Conservation (phyloP, 1,140 invertebrate species). For the Euglossa dilemma region DNA sequence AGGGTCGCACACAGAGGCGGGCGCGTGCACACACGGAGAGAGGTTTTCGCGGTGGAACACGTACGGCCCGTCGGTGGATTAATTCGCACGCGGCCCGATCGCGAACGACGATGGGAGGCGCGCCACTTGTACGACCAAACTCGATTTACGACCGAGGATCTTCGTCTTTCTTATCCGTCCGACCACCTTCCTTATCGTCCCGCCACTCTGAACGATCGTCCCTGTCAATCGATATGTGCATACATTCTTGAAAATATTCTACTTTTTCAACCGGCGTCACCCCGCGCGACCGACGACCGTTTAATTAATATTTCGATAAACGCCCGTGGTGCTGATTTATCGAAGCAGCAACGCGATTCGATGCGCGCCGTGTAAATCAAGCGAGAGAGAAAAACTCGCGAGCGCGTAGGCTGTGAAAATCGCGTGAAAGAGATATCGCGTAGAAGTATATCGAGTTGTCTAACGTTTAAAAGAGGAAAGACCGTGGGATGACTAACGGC, state of each 20-base stretch:
- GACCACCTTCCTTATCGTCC: conserved; percentile 2
- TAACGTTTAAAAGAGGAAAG: conserved; percentile 34
- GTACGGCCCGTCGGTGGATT: conserved; percentile 74
- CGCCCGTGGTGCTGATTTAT: not conserved
- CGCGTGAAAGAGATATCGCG: conserved; percentile 20
- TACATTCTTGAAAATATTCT: not conserved
- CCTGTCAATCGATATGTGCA: not conserved
- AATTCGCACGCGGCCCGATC: conserved; percentile 74
- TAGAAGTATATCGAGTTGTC: conserved; percentile 23
- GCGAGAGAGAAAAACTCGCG: not conserved
- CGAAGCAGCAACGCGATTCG: conserved; percentile 20
- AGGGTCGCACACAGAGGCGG: too few relatives aligned
- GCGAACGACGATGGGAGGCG: conserved; percentile 58
- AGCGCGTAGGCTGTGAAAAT: conserved; percentile 26
- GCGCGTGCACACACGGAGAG: not conserved
- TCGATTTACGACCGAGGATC: conserved; percentile 54
- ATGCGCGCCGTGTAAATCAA: conserved; percentile 9
- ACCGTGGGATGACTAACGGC: conserved; percentile 62
- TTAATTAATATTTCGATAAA: conserved; percentile 37
- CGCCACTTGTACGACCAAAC: conserved; percentile 53
- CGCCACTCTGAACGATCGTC: not conserved
- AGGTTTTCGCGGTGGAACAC: conserved; percentile 37
- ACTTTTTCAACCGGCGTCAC: not conserved
- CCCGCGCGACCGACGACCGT: not conserved
- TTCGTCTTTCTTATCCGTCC: conserved; percentile 21